Percentiles rank a stretch among this genome's conserved stretches.
phyloP scores from a whole-genome alignment of 2,113 vertebrate genomes.

The Equus quagga region DNA sequence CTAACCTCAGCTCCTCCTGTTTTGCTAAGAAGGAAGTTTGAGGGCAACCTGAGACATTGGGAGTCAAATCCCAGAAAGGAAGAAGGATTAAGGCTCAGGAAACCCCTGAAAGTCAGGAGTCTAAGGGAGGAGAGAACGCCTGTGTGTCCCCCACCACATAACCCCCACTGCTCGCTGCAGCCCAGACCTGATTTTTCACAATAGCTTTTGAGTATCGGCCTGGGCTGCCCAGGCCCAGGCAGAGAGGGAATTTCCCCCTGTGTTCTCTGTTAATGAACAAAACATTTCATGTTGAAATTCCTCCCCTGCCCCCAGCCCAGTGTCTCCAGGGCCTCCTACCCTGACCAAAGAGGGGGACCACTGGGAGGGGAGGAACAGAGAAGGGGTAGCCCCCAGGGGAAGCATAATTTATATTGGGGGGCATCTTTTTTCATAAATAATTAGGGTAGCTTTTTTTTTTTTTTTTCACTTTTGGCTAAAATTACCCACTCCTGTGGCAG shows the following conservation, averaged over 20 bases:
- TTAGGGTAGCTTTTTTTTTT: slow-evolving; percentile 29
- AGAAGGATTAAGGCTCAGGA: slow-evolving; percentile 31
- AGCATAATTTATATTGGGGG: slow-evolving; percentile 50
- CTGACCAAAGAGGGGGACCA: slow-evolving; percentile 27
- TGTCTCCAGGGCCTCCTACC: slow-evolving; percentile 21
- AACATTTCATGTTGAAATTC: slow-evolving; percentile 83
- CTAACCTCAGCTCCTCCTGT: slow-evolving; percentile 53
- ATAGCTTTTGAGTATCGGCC: slow-evolving; percentile 61
- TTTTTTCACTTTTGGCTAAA: slow-evolving; percentile 77
- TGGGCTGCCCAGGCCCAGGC: slow-evolving; percentile 65
- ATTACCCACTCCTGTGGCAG: slow-evolving; percentile 74
- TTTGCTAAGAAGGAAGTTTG: slow-evolving; percentile 63
- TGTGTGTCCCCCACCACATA: not conserved
- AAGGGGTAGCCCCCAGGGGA: not conserved
- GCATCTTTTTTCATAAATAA: slow-evolving; percentile 69
- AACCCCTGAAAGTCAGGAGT: slow-evolving; percentile 42
- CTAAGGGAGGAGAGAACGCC: not conserved
- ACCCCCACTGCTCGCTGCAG: not conserved
- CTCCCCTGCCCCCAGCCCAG: slow-evolving; percentile 69
- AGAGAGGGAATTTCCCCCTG: slow-evolving; percentile 77
- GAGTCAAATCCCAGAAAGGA: slow-evolving; percentile 47
- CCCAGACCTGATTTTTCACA: slow-evolving; percentile 63
- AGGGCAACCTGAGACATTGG: slow-evolving; percentile 46
- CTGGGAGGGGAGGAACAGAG: not conserved
- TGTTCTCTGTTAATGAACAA: slow-evolving; percentile 81